These are phyloP conservation scores for Scartelaos histophorus DNA, from an alignment of 2,113 vertebrate genomes.

Conservation along the genomic window DNA sequence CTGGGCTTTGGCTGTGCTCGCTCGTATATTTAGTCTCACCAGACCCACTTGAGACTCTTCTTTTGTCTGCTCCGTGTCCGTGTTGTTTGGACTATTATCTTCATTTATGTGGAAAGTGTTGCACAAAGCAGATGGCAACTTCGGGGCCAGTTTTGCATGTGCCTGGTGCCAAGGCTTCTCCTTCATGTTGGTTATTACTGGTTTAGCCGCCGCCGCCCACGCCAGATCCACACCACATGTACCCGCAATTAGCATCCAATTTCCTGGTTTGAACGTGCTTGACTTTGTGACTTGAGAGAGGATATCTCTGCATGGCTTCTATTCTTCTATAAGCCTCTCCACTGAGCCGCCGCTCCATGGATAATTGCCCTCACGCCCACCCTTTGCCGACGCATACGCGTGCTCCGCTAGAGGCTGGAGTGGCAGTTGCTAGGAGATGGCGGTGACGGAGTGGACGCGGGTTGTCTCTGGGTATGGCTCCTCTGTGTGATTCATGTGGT, in stretches of 20 bases:
- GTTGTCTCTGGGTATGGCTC: constrained; percentile 45
- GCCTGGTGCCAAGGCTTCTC: constrained; percentile 21
- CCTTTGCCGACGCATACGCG: constrained; percentile 16
- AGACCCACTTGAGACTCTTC: constrained; percentile 3
- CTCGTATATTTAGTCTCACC: constrained; percentile 10
- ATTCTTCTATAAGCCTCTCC: constrained; percentile 9
- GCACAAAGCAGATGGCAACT: constrained; percentile 41
- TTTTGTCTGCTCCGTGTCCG: constrained; percentile 27
- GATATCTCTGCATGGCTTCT: background rate
- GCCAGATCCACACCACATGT: constrained; percentile 3
- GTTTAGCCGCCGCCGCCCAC: constrained; percentile 3
- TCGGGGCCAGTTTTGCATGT: constrained; percentile 18
- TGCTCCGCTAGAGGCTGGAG: constrained; percentile 31
- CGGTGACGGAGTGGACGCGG: constrained; percentile 42
- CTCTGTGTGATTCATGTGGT: background rate
- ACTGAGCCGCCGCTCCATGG: constrained; percentile 11
- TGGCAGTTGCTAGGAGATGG: constrained; percentile 70
- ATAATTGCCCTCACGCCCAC: constrained; percentile 4
- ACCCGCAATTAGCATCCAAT: constrained; percentile 13
- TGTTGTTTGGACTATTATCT: constrained; percentile 17
- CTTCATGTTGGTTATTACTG: constrained; percentile 16
- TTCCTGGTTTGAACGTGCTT: background rate
- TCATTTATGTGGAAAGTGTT: constrained; percentile 17
- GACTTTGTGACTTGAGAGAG: constrained; percentile 15
- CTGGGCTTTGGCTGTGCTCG: constrained; percentile 3